These are phyloP conservation scores for Uropsilus gracilis DNA, from an alignment of 2,113 vertebrate species.

Conservation along the genomic window DNA sequence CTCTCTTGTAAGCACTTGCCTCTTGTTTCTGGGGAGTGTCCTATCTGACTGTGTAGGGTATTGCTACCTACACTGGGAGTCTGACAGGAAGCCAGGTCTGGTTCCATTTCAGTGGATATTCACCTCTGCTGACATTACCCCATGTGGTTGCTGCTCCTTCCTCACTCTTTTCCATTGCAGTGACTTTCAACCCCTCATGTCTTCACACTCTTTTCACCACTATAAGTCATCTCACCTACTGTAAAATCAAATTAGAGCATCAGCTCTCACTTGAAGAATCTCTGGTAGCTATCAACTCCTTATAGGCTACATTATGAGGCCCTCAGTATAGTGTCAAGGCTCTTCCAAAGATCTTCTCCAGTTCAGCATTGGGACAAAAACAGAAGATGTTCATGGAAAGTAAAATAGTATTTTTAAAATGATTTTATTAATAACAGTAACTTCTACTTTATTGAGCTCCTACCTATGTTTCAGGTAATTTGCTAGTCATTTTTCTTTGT, in stretches of 20 bases:
- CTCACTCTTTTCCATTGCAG: background rate
- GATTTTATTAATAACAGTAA: background rate
- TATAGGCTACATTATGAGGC: fast-evolving
- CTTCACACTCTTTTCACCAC: background rate
- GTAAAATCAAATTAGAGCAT: no score
- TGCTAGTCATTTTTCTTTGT: background rate
- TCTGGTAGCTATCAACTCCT: background rate
- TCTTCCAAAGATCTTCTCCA: background rate
- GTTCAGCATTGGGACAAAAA: background rate
- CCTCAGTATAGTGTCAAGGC: background rate
- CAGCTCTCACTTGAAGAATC: background rate
- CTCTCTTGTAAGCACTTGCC: background rate
- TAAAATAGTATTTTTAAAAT: background rate
- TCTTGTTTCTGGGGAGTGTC: background rate
- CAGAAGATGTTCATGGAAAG: background rate
- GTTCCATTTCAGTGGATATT: background rate
- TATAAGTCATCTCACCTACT: no score
- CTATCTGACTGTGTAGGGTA: background rate
- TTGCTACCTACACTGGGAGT: background rate
- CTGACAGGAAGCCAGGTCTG: background rate
- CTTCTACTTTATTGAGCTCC: background rate
- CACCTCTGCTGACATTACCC: fast-evolving
- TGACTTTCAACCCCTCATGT: background rate
- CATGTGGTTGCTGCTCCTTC: background rate
- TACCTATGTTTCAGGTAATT: background rate